phyloP scores from a whole-genome alignment of 2,113 vertebrate genomes.

The Rhinoptilus africanus region DNA sequence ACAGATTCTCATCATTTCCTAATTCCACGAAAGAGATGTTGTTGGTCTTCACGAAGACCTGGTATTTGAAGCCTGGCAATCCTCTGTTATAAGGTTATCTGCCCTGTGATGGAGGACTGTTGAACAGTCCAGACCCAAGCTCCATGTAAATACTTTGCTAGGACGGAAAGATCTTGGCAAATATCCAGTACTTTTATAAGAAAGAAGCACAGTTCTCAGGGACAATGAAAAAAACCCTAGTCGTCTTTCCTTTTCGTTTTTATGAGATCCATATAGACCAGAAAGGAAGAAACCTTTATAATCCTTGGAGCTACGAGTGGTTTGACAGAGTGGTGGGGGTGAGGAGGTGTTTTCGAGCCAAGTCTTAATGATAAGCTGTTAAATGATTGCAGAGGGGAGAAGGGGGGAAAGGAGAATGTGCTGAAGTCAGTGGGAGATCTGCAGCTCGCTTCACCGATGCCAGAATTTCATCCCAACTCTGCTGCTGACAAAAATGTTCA shows the following conservation, averaged over 20 bases:
- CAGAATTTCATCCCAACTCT: not conserved
- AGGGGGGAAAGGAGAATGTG: not conserved
- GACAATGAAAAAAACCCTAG: not conserved
- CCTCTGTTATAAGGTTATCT: not conserved
- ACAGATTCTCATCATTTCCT: not conserved
- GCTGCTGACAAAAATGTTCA: not conserved
- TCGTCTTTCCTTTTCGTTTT: not conserved
- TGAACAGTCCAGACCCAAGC: not conserved
- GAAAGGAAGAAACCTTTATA: not conserved
- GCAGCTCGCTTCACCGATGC: not conserved
- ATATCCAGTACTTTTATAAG: not conserved
- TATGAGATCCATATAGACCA: not conserved
- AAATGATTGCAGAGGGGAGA: not conserved
- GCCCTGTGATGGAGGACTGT: not conserved
- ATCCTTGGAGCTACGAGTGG: not conserved
- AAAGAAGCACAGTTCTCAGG: not conserved
- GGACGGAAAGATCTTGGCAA: not conserved
- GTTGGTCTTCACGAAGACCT: not conserved
- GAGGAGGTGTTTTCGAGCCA: not conserved
- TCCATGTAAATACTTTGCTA: not conserved
- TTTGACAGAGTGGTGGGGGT: not conserved
- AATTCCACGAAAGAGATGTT: not conserved
- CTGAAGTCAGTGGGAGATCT: not conserved
- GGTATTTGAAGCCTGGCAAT: not conserved
- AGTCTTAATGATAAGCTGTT: not conserved